These are phyloP conservation scores for Dynastes maya DNA, from an alignment of 2,888 invertebrate genomes.

Conservation along the genomic window DNA sequence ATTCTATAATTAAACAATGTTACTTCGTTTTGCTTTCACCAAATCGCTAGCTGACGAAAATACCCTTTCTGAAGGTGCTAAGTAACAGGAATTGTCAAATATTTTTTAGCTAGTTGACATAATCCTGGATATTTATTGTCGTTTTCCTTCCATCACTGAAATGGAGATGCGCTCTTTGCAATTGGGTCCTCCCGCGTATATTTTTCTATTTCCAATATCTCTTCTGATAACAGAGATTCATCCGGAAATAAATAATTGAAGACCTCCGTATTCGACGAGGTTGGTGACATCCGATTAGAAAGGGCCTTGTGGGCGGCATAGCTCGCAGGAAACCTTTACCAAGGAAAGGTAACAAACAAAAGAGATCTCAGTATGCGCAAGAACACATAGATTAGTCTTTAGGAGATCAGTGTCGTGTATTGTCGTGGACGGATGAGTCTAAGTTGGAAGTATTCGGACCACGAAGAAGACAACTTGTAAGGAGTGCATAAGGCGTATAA, in stretches of 20 bases:
- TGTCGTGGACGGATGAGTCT: too few species aligned
- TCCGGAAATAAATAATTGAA: conserved; percentile 8
- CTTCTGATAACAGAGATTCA: conserved; percentile 1
- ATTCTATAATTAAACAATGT: neutral
- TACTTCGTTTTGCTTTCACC: conserved; percentile 3
- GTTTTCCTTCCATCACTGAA: conserved; percentile 11
- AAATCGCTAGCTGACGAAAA: neutral
- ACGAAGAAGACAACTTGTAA: too few species aligned
- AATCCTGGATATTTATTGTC: neutral
- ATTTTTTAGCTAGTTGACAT: conserved; percentile 10
- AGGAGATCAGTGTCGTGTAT: too few species aligned
- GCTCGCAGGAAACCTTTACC: too few species aligned
- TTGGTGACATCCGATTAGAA: neutral
- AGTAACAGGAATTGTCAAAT: conserved; percentile 4
- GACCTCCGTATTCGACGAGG: conserved; percentile 12
- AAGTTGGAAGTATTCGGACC: too few species aligned
- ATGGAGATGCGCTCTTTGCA: neutral
- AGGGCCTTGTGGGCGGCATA: too few species aligned
- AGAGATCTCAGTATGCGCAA: too few species aligned
- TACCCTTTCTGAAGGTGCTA: neutral
- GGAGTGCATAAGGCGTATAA: too few species aligned
- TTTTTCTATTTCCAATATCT: conserved; percentile 19
- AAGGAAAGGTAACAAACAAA: too few species aligned
- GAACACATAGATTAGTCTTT: too few species aligned
- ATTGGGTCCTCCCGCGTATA: conserved; percentile 7